Evolutionary conservation across 1,140 invertebrate species (phyloP).

Genomic region (Diachasmimorpha longicaudata): DNA sequence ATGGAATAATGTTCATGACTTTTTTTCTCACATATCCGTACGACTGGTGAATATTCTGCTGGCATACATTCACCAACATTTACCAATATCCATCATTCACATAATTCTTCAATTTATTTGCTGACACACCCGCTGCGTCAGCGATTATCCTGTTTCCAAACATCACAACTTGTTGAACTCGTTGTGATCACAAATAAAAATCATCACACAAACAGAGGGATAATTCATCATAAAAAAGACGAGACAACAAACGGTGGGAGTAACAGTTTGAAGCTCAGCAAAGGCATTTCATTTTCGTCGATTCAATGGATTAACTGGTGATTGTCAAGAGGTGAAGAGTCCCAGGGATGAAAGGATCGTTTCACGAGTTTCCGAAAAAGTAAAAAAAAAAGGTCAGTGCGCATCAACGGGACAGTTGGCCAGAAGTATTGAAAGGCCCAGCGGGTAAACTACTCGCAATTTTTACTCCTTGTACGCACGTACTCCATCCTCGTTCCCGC

Average conservation of each 20-base stretch:
- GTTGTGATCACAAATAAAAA: neutral
- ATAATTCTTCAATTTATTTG: neutral
- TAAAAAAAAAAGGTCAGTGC: neutral
- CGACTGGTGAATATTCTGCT: too few species aligned
- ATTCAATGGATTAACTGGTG: too few species aligned
- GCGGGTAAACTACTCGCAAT: neutral
- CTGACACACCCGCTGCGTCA: neutral
- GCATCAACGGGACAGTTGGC: constrained; percentile 16
- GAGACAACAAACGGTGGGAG: too few species aligned
- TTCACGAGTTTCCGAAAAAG: neutral
- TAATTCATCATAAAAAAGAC: neutral
- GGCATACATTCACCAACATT: neutral
- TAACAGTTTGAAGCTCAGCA: too few species aligned
- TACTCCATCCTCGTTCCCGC: neutral
- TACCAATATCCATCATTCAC: neutral
- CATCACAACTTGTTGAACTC: neutral
- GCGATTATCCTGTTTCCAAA: neutral
- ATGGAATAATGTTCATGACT: too few species aligned
- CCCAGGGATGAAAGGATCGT: too few species aligned
- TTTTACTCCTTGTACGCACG: neutral
- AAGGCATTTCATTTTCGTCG: too few species aligned
- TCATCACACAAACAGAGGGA: neutral
- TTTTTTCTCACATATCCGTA: too few species aligned
- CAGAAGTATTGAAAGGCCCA: neutral
- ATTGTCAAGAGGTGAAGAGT: too few species aligned